These are phyloP conservation scores for Temnothorax rugatulus DNA, from an alignment of 2,888 invertebrate genomes.

Conservation along the genomic window DNA sequence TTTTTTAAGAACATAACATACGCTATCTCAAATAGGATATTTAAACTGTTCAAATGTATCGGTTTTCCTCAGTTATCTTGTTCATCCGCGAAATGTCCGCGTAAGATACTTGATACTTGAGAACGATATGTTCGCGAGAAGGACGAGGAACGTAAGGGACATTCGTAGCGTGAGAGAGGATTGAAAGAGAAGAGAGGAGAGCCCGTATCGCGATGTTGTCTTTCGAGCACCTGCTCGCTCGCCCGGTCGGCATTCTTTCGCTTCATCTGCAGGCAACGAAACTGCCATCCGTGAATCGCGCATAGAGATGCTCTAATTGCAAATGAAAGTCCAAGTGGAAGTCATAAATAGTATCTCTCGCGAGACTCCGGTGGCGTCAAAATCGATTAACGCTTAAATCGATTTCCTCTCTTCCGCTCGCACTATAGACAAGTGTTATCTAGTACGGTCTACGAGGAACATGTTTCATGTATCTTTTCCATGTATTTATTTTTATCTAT, in stretches of 20 bases:
- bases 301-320: slow-evolving; percentile 52
- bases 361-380: neutral
- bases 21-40: neutral
- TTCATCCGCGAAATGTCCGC: neutral
- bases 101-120: slow-evolving; percentile 18
- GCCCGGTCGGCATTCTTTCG: slow-evolving; percentile 66
- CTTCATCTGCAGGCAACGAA: slow-evolving; percentile 64
- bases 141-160: neutral
- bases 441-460: neutral
- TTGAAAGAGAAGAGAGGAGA: slow-evolving; percentile 32
- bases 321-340: slow-evolving; percentile 27
- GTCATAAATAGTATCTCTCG: slow-evolving; percentile 21
- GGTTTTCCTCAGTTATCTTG: neutral
- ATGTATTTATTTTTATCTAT: slow-evolving; percentile 4
- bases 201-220: slow-evolving; percentile 55
- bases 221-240: slow-evolving; percentile 63
- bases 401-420: neutral
- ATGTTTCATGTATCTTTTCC: neutral
- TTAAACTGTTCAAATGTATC: neutral
- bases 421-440: neutral
- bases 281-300: slow-evolving; percentile 54
- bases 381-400: slow-evolving; percentile 48
- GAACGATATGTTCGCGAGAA: slow-evolving; percentile 8
- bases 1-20: neutral
- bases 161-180: slow-evolving; percentile 25